These are phyloP conservation scores for Alviniconcha strummeri DNA, from an alignment of 2,888 invertebrate genomes.

Conservation along the genomic window DNA sequence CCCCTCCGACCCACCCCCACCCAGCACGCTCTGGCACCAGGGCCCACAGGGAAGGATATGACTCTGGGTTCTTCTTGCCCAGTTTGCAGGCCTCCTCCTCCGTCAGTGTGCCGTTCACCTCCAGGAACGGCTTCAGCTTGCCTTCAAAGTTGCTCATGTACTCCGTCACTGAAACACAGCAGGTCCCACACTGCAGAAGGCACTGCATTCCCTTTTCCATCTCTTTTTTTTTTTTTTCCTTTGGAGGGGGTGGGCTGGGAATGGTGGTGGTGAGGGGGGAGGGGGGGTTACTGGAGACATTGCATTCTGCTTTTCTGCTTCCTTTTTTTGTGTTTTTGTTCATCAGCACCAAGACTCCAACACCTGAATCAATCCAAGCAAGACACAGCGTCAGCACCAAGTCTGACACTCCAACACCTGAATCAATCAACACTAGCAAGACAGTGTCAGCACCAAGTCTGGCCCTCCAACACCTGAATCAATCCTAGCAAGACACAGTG, in stretches of 20 bases:
- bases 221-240: neutral
- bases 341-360: neutral
- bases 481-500: too few relatives aligned
- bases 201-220: neutral
- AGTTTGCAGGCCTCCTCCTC: conserved; percentile 88
- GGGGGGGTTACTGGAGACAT: too few relatives aligned
- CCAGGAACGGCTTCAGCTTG: conserved; percentile 93
- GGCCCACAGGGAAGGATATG: conserved; percentile 66
- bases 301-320: neutral
- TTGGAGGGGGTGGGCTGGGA: too few relatives aligned
- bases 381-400: too few relatives aligned
- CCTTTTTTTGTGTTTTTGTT: neutral
- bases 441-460: too few relatives aligned
- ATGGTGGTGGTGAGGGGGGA: too few relatives aligned
- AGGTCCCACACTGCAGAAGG: neutral
- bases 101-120: conserved; percentile 82
- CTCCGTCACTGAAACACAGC: conserved; percentile 72
- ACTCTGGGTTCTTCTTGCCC: conserved; percentile 85
- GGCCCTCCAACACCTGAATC: too few relatives aligned
- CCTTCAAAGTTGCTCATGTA: conserved; percentile 83
- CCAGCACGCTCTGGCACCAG: too few relatives aligned
- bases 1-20: too few relatives aligned
- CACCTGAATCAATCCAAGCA: too few relatives aligned
- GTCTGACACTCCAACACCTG: too few relatives aligned
- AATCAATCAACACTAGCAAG: too few relatives aligned